Evolutionary conservation across 2,113 vertebrate genomes (phyloP).

Genomic region (Scalopus aquaticus): DNA sequence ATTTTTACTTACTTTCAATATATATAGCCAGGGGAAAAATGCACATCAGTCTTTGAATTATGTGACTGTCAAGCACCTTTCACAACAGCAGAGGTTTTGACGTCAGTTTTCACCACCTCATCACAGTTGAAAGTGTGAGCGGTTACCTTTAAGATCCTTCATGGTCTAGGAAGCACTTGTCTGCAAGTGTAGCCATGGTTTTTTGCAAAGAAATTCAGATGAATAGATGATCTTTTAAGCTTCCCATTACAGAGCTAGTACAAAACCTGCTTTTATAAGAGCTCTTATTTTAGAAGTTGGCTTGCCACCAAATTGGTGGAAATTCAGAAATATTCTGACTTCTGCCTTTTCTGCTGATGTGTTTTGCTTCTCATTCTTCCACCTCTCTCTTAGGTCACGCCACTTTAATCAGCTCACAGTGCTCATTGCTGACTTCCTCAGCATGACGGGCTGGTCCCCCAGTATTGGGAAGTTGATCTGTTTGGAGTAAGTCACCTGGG

Average conservation of each 20-base stretch:
- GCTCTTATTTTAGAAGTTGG: slow-evolving; percentile 60
- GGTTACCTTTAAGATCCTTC: slow-evolving; percentile 54
- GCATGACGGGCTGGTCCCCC: background rate
- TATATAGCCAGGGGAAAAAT: slow-evolving; percentile 20
- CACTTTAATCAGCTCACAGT: slow-evolving; percentile 1
- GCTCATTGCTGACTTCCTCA: background rate
- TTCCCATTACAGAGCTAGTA: slow-evolving; percentile 37
- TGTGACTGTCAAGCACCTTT: slow-evolving; percentile 49
- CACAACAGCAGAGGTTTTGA: slow-evolving; percentile 37
- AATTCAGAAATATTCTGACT: slow-evolving; percentile 36
- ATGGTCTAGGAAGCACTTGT: slow-evolving; percentile 29
- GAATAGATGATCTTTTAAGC: slow-evolving; percentile 59
- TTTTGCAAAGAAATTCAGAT: slow-evolving; percentile 66
- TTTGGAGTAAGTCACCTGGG: background rate
- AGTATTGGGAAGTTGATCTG: slow-evolving; percentile 1
- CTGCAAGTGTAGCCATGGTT: background rate
- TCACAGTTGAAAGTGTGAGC: slow-evolving; percentile 50
- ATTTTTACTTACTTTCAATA: slow-evolving; percentile 38
- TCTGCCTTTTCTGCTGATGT: background rate
- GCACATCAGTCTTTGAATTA: slow-evolving; percentile 60
- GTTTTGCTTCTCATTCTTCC: background rate
- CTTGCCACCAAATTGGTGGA: slow-evolving; percentile 48
- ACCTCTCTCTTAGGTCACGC: background rate
- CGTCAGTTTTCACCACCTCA: slow-evolving; percentile 50
- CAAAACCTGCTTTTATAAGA: slow-evolving; percentile 53